A percentile compares a stretch with the other conserved stretches of the same genome.
These are phyloP conservation scores for Masticophis lateralis DNA, from an alignment of 2,797 vertebrate genomes.

Conservation along the genomic window DNA sequence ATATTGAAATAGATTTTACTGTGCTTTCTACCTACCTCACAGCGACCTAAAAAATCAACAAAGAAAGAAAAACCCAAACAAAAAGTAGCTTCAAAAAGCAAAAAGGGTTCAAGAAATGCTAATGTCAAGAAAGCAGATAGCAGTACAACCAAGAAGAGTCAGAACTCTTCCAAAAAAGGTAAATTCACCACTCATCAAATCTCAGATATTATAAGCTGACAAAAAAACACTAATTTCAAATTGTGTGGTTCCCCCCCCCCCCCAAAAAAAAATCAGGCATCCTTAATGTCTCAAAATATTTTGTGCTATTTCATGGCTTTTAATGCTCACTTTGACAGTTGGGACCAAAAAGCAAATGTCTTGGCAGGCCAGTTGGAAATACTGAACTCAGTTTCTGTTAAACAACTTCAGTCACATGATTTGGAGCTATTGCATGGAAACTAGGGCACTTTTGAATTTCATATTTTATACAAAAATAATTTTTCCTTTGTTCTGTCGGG, in stretches of 20 bases:
- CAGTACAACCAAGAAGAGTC: slow-evolving; percentile 86
- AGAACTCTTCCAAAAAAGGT: slow-evolving; percentile 82
- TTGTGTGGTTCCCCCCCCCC: too few relatives aligned
- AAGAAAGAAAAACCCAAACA: slow-evolving; percentile 75
- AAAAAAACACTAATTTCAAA: neutral
- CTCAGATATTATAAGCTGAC: neutral
- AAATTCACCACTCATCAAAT: slow-evolving; percentile 15
- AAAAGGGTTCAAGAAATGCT: slow-evolving; percentile 78
- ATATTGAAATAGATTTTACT: neutral
- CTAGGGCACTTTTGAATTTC: neutral
- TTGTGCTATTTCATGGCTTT: neutral
- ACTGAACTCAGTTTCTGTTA: neutral
- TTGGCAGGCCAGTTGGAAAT: neutral
- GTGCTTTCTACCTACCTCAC: slow-evolving; percentile 38
- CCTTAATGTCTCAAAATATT: neutral
- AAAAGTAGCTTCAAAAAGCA: slow-evolving; percentile 74
- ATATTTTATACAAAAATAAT: neutral
- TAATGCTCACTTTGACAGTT: neutral
- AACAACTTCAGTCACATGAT: neutral
- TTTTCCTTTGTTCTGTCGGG: neutral
- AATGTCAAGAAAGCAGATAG: slow-evolving; percentile 96
- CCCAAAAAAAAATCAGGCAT: too few relatives aligned
- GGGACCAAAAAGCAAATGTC: neutral
- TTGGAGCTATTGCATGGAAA: neutral
- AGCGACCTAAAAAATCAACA: slow-evolving; percentile 78